phyloP scores from a whole-genome alignment of 2,797 vertebrate species.

The Pseudochirops cupreus region DNA sequence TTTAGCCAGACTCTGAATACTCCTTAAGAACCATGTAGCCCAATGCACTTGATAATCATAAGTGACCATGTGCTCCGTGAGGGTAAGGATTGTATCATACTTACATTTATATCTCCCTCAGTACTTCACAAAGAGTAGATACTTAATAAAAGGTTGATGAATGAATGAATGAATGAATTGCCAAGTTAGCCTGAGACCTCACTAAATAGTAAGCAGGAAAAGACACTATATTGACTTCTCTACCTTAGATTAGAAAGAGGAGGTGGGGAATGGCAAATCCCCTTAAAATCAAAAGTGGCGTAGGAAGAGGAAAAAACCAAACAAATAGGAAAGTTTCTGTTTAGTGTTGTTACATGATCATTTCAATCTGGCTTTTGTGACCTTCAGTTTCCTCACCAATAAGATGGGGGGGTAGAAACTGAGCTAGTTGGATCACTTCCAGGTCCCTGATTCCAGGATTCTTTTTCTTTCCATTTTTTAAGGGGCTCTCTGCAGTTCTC shows the following conservation, averaged over 20 bases:
- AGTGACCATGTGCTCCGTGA: neutral
- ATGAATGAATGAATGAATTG: neutral
- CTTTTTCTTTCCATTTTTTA: neutral
- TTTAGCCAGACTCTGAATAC: neutral
- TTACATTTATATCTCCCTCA: neutral
- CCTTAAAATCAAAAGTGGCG: neutral
- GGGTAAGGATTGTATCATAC: neutral
- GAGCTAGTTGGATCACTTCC: neutral
- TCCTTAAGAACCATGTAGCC: neutral
- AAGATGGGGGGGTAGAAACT: neutral
- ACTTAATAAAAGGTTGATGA: neutral
- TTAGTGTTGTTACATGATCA: neutral
- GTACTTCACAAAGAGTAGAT: neutral
- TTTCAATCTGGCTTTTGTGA: neutral
- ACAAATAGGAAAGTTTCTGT: neutral
- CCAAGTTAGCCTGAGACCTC: neutral
- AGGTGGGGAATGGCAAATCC: too few relatives aligned
- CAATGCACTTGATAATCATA: neutral
- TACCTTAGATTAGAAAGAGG: neutral
- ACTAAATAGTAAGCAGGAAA: neutral
- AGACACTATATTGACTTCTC: neutral
- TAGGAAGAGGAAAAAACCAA: neutral
- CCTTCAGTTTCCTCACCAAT: neutral
- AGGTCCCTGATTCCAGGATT: neutral
- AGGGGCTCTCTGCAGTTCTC: neutral